Base-by-base conservation (phyloP, 2,888 invertebrate species). In the Caenorhabditis sulstoni region DNA sequence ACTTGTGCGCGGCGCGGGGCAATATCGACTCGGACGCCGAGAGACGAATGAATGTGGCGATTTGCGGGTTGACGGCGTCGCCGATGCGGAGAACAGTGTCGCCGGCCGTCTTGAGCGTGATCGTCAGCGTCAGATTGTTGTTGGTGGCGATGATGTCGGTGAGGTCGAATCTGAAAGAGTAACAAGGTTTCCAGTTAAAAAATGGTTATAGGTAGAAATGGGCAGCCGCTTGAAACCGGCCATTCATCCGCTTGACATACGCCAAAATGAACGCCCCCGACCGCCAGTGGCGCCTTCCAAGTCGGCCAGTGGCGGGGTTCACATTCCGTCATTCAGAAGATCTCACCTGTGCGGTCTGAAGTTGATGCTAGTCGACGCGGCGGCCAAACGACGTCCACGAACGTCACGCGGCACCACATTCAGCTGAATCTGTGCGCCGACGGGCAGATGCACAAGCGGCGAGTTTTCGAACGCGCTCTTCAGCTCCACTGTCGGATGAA, bases 21-120 rank as follows among this genome's bases (percentile, higher is more conserved):
- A 83, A 44, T 5, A 83, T 53, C 7, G 78, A 71, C 35, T 81
- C 82, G 3, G 77, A 65, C 4, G 82, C 84, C 1, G 81, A 74
- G 14, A 87, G 58, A n/a, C 86, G 82, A 18, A 87, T 59, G 64
- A 83, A 87, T 7, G 86, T 78, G 8, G 80, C 58, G 16, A 82
- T 44, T 16, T 78, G 50, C 9, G 70, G 45, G 44, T 83, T 76
- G n/a, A 61, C 61, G 12, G 84, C 55, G 53, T 87, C 87, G 74
- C 82, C 85, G 16, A 87, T 85, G 47, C 81, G 47, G 12, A 88
- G 71, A 14, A 88, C 88, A 9, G 86, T 87, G 52, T 88, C 87
- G 66, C 88, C 88, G 5, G 82, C 66, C 14, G 75, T 64, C 45
- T 86, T 87, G 57, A 88, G 49, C 0, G 79, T 81, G 50, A 87